Conservation (phyloP, 2,113 vertebrate species). For the Petroica traversi region DNA sequence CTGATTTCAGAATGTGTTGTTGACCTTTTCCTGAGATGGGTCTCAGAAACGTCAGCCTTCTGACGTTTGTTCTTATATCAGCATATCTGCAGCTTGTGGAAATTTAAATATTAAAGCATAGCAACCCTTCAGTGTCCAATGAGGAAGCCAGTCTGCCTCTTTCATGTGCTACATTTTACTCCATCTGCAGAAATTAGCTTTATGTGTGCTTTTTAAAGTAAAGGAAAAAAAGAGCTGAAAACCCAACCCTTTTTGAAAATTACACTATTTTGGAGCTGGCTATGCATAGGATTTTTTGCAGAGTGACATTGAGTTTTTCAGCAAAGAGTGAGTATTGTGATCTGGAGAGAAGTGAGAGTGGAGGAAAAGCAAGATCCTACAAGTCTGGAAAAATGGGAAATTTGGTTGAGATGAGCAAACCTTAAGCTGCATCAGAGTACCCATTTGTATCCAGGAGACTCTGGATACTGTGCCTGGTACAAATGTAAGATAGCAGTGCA, state of each 20-base stretch:
- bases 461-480: not conserved
- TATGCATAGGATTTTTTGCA: not conserved
- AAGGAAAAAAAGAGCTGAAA: not conserved
- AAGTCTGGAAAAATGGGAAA: not conserved
- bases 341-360: not conserved
- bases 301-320: not conserved
- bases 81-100: constrained; percentile 4
- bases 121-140: not conserved
- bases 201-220: not conserved
- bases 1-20: not conserved
- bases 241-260: not conserved
- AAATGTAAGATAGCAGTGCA: not conserved
- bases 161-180: not conserved
- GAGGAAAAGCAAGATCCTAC: not conserved
- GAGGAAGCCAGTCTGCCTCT: not conserved
- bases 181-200: not conserved
- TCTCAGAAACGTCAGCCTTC: constrained; percentile 16
- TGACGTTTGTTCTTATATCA: constrained; percentile 28
- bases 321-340: not conserved
- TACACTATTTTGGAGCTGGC: not conserved
- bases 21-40: not conserved
- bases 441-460: not conserved
- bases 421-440: not conserved
- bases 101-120: constrained; percentile 36
- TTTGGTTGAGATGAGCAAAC: not conserved